phyloP scores from a whole-genome alignment of 2,797 vertebrate genomes.

The Pachyuromys duprasi region DNA sequence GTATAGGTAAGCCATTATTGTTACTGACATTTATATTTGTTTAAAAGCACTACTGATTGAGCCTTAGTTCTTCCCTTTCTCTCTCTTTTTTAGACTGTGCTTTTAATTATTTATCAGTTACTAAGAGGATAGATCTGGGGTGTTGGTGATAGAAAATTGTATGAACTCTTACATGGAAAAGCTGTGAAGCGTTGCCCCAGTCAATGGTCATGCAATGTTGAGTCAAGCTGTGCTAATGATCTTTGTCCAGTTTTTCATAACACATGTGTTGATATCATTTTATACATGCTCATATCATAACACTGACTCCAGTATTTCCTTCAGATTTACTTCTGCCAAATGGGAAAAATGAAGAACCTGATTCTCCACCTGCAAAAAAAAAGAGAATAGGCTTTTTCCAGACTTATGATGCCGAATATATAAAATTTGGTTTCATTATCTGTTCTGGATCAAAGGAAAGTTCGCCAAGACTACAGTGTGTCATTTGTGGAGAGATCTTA shows the following conservation, averaged over 20 bases:
- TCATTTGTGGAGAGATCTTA: constrained; percentile 81
- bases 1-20: constrained; percentile 16
- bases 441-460: constrained; percentile 76
- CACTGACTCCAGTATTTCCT: constrained; percentile 74
- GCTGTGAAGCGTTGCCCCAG: neutral
- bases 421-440: constrained; percentile 80
- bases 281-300: constrained; percentile 47
- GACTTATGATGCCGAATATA: constrained; percentile 67
- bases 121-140: constrained; percentile 25
- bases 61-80: neutral
- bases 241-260: constrained; percentile 49
- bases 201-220: neutral
- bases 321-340: constrained; percentile 74
- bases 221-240: constrained; percentile 38
- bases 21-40: constrained; percentile 40
- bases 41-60: constrained; percentile 55
- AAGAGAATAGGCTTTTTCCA: constrained; percentile 74
- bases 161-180: constrained; percentile 37
- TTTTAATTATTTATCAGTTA: constrained; percentile 44
- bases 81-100: neutral
- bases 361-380: constrained; percentile 81
- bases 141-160: constrained; percentile 43
- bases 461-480: constrained; percentile 74
- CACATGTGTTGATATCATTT: neutral
- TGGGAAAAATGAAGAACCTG: constrained; percentile 71